Evolutionary conservation across 1,140 invertebrate genomes (phyloP).

Genomic region (Vanessa tameamea): DNA sequence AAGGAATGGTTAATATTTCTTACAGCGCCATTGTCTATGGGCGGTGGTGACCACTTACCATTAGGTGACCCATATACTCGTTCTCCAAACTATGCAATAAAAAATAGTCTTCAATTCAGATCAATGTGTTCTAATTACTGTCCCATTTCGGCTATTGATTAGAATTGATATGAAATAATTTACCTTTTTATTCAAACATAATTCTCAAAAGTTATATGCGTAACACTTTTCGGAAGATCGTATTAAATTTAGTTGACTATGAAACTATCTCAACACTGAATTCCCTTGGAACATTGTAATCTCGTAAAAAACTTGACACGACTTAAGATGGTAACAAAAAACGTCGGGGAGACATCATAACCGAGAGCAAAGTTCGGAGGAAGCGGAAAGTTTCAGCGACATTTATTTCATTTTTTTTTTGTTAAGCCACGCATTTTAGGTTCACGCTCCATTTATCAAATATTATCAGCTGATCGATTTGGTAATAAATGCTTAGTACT

Average conservation of each 20-base stretch:
- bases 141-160: no score
- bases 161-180: no score
- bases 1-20: no score
- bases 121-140: no score
- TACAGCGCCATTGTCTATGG: no score
- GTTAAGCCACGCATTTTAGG: conserved; percentile 6
- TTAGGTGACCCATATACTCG: no score
- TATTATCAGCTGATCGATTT: conserved; percentile 2
- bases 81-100: no score
- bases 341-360: conserved; percentile 4
- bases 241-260: not conserved
- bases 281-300: conserved; percentile 7
- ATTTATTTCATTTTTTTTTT: conserved; percentile 15
- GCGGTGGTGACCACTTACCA: no score
- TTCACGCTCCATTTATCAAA: conserved; percentile 10
- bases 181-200: no score
- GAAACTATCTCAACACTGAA: not conserved
- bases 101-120: no score
- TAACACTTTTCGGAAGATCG: not conserved
- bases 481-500: not conserved
- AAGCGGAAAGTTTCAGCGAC: conserved; percentile 12
- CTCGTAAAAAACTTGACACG: not conserved
- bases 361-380: conserved; percentile 13
- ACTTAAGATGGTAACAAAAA: conserved; percentile 16
- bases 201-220: not conserved